A percentile compares a stretch with the other conserved stretches of the same genome.
These are phyloP conservation scores for Drosophila planitibia DNA, from an alignment of 2,888 invertebrate genomes.

Conservation along the genomic window DNA sequence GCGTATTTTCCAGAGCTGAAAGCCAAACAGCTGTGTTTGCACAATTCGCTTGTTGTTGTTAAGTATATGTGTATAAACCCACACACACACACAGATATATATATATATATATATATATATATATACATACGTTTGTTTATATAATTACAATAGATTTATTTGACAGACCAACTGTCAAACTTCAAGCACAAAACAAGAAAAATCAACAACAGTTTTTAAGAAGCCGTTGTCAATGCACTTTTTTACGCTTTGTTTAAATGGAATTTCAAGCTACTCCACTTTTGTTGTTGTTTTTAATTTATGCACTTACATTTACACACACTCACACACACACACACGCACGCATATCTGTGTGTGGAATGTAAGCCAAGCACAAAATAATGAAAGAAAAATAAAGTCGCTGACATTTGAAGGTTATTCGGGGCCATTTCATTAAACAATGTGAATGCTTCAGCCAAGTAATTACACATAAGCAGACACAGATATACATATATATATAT, in stretches of 20 bases:
- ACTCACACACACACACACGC: constrained; percentile 13
- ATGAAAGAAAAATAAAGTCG: constrained; percentile 58
- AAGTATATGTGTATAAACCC: not conserved
- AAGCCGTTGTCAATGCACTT: constrained; percentile 54
- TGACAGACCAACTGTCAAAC: constrained; percentile 55
- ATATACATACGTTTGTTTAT: constrained; percentile 18
- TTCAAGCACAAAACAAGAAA: constrained; percentile 38
- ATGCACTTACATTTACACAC: constrained; percentile 53
- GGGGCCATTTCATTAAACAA: constrained; percentile 60
- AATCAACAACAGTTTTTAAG: constrained; percentile 41
- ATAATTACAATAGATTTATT: constrained; percentile 49
- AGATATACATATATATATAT: constrained; percentile 8
- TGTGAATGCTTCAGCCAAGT: constrained; percentile 37
- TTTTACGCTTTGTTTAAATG: constrained; percentile 28
- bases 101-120: not conserved
- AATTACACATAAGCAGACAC: constrained; percentile 25
- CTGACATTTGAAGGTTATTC: constrained; percentile 74
- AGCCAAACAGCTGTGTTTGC: constrained; percentile 71
- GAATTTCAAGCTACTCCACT: constrained; percentile 58
- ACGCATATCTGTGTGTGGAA: constrained; percentile 20
- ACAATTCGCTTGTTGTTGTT: constrained; percentile 33
- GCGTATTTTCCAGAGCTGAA: constrained; percentile 11
- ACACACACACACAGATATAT: not conserved
- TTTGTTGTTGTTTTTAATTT: constrained; percentile 47
- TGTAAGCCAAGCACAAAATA: constrained; percentile 51